These are phyloP conservation scores for Trachops cirrhosus DNA, from an alignment of 2,797 vertebrate species.

Conservation along the genomic window DNA sequence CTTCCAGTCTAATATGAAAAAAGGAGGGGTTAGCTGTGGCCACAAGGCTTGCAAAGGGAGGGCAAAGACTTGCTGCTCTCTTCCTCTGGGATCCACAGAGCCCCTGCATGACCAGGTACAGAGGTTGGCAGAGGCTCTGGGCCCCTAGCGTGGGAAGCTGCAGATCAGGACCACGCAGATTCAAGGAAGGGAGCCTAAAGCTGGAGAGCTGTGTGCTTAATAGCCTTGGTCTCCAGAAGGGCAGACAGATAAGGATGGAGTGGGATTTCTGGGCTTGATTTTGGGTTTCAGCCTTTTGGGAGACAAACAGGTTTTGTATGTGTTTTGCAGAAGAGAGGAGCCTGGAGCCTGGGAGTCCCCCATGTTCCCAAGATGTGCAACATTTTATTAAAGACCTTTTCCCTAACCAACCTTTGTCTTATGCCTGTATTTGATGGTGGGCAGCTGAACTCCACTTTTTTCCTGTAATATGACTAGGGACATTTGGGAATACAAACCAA, in stretches of 20 bases:
- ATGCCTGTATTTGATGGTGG: too few relatives aligned
- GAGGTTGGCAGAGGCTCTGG: neutral
- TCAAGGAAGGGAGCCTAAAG: neutral
- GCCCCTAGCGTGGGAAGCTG: rapidly evolving
- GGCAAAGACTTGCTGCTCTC: too few relatives aligned
- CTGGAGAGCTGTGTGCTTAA: neutral
- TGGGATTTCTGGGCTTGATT: neutral
- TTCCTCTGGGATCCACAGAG: neutral
- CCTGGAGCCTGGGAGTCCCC: too few relatives aligned
- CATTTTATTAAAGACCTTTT: too few relatives aligned
- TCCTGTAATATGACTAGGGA: neutral
- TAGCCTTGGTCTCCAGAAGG: neutral
- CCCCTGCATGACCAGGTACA: neutral
- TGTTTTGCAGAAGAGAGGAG: neutral
- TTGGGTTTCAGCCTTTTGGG: neutral
- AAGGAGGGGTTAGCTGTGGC: too few relatives aligned
- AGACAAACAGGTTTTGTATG: neutral
- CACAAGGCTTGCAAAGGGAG: too few relatives aligned
- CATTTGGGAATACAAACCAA: neutral
- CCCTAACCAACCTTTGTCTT: too few relatives aligned
- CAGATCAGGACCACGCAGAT: neutral
- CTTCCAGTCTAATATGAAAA: too few relatives aligned
- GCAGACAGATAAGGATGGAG: neutral
- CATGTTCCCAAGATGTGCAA: too few relatives aligned
- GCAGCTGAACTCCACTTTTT: too few relatives aligned